phyloP scores from a whole-genome alignment of 2,113 vertebrate species.

The Nothoprocta perdicaria region DNA sequence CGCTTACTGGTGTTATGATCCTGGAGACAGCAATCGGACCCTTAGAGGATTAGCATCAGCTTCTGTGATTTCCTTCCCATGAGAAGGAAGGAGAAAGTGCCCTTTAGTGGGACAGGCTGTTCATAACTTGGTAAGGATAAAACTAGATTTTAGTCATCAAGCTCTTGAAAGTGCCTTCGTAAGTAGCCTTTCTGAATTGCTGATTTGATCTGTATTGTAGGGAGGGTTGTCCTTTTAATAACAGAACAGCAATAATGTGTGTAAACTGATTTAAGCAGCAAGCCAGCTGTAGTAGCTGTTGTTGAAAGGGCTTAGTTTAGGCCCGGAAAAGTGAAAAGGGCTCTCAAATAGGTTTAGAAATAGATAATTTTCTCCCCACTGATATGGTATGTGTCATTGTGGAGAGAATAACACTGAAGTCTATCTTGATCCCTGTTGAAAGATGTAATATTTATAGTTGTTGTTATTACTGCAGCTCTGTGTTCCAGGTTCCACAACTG shows the following conservation, averaged over 20 bases:
- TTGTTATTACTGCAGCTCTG: neutral
- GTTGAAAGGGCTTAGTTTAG: neutral
- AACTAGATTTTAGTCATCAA: fast-evolving
- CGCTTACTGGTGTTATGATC: neutral
- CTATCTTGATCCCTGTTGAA: neutral
- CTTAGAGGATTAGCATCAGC: neutral
- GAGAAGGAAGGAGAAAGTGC: neutral
- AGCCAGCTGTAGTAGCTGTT: neutral
- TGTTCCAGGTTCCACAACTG: neutral
- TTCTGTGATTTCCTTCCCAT: neutral
- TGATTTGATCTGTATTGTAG: neutral
- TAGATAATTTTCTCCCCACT: neutral
- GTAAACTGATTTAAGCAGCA: neutral
- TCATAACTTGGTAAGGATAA: fast-evolving
- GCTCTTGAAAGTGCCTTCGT: neutral
- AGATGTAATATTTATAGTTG: neutral
- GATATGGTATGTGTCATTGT: neutral
- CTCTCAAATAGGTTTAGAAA: neutral
- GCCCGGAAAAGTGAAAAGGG: neutral
- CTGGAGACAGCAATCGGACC: fast-evolving
- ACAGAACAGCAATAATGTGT: neutral
- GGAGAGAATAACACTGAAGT: neutral
- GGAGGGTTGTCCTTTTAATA: neutral
- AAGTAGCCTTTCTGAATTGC: neutral
- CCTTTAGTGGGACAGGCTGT: neutral